These are phyloP conservation scores for Thryonomys swinderianus DNA, from an alignment of 2,113 vertebrate genomes.

Conservation along the genomic window DNA sequence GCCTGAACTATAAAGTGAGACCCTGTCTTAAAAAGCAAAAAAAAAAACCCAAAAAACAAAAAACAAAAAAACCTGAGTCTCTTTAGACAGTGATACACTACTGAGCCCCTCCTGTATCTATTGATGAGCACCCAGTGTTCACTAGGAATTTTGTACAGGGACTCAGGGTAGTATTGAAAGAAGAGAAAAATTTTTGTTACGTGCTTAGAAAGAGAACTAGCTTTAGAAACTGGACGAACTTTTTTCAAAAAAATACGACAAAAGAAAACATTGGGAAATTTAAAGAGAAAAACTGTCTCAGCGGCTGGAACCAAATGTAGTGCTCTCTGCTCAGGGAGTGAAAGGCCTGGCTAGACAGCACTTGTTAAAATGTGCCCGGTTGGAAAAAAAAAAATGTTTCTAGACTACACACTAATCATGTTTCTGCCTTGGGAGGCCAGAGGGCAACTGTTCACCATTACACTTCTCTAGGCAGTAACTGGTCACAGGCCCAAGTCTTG, in stretches of 20 bases:
- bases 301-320: not conserved
- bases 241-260: not conserved
- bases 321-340: not conserved
- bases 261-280: not conserved
- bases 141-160: not conserved
- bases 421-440: not conserved
- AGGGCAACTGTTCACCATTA: not conserved
- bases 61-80: not conserved
- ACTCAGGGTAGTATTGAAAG: not conserved
- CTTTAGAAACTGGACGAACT: slow-evolving; percentile 5
- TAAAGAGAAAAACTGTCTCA: not conserved
- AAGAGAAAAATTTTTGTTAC: not conserved
- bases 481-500: not conserved
- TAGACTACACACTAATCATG: not conserved
- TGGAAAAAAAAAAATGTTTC: not conserved
- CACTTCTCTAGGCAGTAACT: not conserved
- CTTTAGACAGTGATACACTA: not conserved
- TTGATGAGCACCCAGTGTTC: not conserved
- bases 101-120: not conserved
- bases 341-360: not conserved
- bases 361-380: not conserved
- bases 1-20: too few species aligned
- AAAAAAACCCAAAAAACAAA: too few species aligned
- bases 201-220: not conserved
- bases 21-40: too few species aligned